Conservation (phyloP, 1,140 invertebrate genomes). For the Sminthurinus signatus region DNA sequence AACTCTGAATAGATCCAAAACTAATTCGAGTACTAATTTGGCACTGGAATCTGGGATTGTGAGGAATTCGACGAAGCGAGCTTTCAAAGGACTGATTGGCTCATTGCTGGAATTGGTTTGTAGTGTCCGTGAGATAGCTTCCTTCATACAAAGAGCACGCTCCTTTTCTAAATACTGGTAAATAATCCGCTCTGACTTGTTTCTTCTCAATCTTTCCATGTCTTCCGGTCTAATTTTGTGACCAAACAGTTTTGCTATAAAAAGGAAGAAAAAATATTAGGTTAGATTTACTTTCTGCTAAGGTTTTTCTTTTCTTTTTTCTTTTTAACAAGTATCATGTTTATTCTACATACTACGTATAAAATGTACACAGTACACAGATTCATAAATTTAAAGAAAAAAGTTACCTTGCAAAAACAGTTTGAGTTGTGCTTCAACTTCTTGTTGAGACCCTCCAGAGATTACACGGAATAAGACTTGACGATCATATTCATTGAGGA, state of each 20-base stretch:
- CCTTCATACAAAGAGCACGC: slow-evolving; percentile 39
- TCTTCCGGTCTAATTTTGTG: slow-evolving; percentile 20
- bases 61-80: slow-evolving; percentile 35
- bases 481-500: slow-evolving; percentile 27
- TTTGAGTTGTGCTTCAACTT: slow-evolving; percentile 33
- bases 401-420: slow-evolving; percentile 37
- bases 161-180: slow-evolving; percentile 39
- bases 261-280: too few relatives aligned
- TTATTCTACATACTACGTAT: too few relatives aligned
- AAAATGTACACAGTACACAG: too few relatives aligned
- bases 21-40: slow-evolving; percentile 38
- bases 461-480: slow-evolving; percentile 28
- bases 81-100: slow-evolving; percentile 35
- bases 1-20: slow-evolving; percentile 29
- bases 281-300: too few relatives aligned
- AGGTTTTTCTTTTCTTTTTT: too few relatives aligned
- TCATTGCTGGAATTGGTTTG: slow-evolving; percentile 25
- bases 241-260: slow-evolving; percentile 35
- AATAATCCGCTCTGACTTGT: slow-evolving; percentile 22
- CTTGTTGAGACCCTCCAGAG: slow-evolving; percentile 18
- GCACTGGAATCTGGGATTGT: slow-evolving; percentile 39
- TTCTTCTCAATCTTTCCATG: slow-evolving; percentile 24
- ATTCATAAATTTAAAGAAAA: too few relatives aligned
- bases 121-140: slow-evolving; percentile 35
- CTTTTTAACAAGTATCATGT: too few relatives aligned